A percentile compares a stretch with the other conserved stretches of the same genome.
Evolutionary conservation across 2,888 invertebrate genomes (phyloP).

Genomic region (Rhyacophila evoluta): DNA sequence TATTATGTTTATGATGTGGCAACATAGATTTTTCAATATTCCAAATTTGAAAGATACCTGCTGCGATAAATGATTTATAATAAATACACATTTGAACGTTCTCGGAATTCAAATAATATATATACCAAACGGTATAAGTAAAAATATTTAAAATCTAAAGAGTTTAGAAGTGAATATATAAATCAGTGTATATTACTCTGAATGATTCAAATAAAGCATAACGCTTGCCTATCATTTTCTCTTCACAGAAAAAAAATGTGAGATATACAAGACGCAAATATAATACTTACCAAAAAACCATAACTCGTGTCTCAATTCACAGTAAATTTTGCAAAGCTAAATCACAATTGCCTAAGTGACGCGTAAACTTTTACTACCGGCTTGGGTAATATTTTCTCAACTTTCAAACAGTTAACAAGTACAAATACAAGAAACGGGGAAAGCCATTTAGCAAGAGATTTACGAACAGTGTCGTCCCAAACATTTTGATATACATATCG

Average conservation of each 20-base stretch:
- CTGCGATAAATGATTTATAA: too few relatives aligned
- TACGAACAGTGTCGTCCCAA: neutral
- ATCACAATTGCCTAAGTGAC: conserved; percentile 24
- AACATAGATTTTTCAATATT: too few relatives aligned
- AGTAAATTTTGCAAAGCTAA: conserved; percentile 10
- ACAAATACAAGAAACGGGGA: conserved; percentile 1
- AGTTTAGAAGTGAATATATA: too few relatives aligned
- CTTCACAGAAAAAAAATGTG: neutral
- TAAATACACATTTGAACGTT: too few relatives aligned
- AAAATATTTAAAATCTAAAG: too few relatives aligned
- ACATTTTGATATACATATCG: too few relatives aligned
- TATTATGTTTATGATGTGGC: too few relatives aligned
- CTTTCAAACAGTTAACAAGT: conserved; percentile 5
- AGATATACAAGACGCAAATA: neutral
- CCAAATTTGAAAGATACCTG: too few relatives aligned
- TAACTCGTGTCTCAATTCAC: neutral
- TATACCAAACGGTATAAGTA: too few relatives aligned
- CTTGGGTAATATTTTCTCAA: neutral
- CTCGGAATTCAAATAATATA: too few relatives aligned
- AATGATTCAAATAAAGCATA: neutral
- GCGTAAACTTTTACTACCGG: neutral
- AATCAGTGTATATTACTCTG: too few relatives aligned
- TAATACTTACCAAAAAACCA: neutral
- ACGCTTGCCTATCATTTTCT: neutral
- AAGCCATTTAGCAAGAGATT: neutral